Evolutionary conservation across 2,888 invertebrate species (phyloP).

Genomic region (Hydriomena furcata): DNA sequence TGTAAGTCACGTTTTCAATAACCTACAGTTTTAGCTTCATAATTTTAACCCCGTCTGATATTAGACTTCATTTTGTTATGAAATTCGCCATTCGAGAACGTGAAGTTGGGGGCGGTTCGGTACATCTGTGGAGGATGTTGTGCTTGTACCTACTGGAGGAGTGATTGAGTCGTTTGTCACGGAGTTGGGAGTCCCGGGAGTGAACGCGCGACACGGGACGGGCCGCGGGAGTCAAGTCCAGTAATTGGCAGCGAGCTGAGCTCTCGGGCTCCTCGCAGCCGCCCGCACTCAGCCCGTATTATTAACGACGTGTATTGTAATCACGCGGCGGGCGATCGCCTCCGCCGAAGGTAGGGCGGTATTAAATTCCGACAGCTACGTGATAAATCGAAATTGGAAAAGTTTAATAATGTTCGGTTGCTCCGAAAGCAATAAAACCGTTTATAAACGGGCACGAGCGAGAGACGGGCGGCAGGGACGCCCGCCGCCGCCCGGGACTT

Average conservation of each 20-base stretch:
- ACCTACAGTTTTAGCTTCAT: conserved; percentile 83
- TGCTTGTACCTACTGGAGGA: conserved; percentile 16
- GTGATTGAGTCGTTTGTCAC: conserved; percentile 40
- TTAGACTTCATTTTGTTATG: conserved; percentile 79
- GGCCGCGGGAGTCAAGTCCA: conserved; percentile 29
- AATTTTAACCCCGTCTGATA: conserved; percentile 79
- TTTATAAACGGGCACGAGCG: conserved; percentile 83
- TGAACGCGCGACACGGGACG: conserved; percentile 4
- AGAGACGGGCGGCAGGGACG: conserved; percentile 80
- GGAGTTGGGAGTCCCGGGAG: conserved; percentile 24
- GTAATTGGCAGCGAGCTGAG: conserved; percentile 55
- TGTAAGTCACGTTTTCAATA: conserved; percentile 84
- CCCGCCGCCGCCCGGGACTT: conserved; percentile 74
- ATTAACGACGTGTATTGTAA: conserved; percentile 84
- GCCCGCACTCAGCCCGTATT: conserved; percentile 70
- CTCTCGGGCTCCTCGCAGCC: conserved; percentile 41
- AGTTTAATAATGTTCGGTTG: conserved; percentile 85
- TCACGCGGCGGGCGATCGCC: conserved; percentile 83
- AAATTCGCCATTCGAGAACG: conserved; percentile 55
- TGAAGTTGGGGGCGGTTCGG: conserved; percentile 27
- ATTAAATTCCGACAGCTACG: conserved; percentile 85
- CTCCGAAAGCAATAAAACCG: conserved; percentile 84
- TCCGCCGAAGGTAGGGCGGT: conserved; percentile 83
- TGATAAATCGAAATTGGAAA: conserved; percentile 85
- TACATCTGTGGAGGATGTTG: conserved; percentile 28